Evolutionary conservation across 2,797 vertebrate species (phyloP).

Genomic region (Thunnus albacares): DNA sequence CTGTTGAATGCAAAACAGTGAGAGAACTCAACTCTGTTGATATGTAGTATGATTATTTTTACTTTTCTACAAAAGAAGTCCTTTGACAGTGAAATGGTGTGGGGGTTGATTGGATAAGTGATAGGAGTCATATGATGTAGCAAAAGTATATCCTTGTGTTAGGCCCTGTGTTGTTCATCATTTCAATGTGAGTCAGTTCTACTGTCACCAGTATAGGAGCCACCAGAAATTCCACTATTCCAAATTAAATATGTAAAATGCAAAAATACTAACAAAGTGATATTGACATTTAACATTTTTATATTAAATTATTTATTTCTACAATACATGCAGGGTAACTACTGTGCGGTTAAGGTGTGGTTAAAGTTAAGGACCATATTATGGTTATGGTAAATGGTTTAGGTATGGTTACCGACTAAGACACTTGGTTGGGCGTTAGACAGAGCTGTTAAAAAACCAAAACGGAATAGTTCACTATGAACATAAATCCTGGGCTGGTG

Average conservation of each 20-base stretch:
- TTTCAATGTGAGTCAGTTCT: neutral
- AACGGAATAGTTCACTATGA: too few species aligned
- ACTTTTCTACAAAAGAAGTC: neutral
- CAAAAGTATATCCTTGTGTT: too few species aligned
- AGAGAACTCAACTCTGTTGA: neutral
- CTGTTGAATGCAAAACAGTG: too few species aligned
- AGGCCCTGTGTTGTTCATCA: neutral
- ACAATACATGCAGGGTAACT: too few species aligned
- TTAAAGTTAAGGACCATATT: neutral
- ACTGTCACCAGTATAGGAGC: neutral
- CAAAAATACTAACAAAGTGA: neutral
- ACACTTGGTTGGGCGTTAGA: neutral
- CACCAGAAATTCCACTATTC: neutral
- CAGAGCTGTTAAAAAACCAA: neutral
- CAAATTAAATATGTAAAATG: neutral
- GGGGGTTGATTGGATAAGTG: neutral
- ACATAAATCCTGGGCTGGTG: too few species aligned
- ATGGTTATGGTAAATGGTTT: neutral
- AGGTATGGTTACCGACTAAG: neutral
- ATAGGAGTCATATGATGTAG: too few species aligned
- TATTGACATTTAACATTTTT: neutral
- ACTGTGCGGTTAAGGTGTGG: neutral
- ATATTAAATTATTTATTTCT: neutral
- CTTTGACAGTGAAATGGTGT: neutral
- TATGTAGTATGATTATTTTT: neutral